Evolutionary conservation across 37 sponge, comb jelly and placozoan genomes (phyloP), one percentile per base, ranked within the genome.

Genomic region (Hexactinellida sp.): DNA sequence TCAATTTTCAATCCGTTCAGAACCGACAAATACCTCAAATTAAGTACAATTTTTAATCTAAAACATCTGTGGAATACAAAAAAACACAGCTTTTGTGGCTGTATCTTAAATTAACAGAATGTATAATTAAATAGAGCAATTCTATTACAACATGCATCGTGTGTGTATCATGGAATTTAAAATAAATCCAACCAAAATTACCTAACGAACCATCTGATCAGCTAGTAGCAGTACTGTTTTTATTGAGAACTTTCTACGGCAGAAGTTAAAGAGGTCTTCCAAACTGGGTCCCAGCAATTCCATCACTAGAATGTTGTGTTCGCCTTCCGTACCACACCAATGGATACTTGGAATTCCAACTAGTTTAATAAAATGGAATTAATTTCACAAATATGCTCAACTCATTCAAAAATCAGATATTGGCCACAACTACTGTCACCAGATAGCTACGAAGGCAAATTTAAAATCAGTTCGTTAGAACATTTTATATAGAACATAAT

Each of bases 311-410:
- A 99, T 97, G 54, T 99, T 99, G 93, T 96, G 93, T 82, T 99
- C 99, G 16, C 99, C 99, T 85, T 99, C 99, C 63, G 95, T 93
- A 7, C 99, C 99, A 88, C 95, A 94, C 99, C 99, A 99, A 41
- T 91, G 92, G 85, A 99, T 91, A 38, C 90, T 87, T 10, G 99
- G 99, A 28, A 99, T 96, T 1, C 99, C 99, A 85, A 99, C 99
- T 98, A 85, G 21, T 55, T 24, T 82, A 36, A 37, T 37, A 35
- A 34, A 52, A 19, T 28, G 1, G 34, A 1, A 13, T 24, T 25
- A 34, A 82, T 35, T 25, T 35, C 7, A 36, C 23, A 36, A 36
- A 36, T 84, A 84, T 37, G n/a, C 37, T 36, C 21, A 35, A 5
- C 24, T 25, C 24, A 84, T 21, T 36, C n/a, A 36, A 28, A 28